A percentile compares a stretch with the other conserved stretches of the same genome.
These are phyloP conservation scores for Oreohelix idahoensis DNA, from an alignment of 1,140 invertebrate species.

Conservation along the genomic window DNA sequence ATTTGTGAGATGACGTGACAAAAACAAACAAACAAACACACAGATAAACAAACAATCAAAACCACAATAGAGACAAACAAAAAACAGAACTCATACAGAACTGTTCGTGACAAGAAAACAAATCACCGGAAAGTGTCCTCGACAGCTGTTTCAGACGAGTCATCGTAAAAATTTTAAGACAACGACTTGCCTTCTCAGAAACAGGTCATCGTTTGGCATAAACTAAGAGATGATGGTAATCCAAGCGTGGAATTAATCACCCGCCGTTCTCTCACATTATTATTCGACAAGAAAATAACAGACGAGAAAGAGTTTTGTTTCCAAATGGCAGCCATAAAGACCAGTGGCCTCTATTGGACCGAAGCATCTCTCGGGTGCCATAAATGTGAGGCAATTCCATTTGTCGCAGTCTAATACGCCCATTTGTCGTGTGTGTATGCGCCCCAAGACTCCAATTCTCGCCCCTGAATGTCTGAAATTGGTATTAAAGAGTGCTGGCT, in stretches of 20 bases:
- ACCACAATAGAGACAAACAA: too few relatives aligned
- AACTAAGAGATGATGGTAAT: background rate
- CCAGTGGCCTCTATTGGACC: background rate
- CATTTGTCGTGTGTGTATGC: background rate
- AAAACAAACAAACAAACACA: too few relatives aligned
- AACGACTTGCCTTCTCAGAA: background rate
- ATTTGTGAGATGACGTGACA: background rate
- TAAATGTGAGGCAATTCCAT: background rate
- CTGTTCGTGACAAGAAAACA: background rate
- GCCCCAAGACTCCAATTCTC: conserved; percentile 7
- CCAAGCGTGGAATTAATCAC: background rate
- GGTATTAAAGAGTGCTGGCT: background rate
- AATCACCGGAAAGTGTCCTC: background rate
- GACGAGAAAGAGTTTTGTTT: background rate
- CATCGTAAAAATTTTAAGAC: background rate
- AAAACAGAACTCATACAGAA: too few relatives aligned
- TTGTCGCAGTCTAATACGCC: background rate
- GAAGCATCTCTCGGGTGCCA: background rate
- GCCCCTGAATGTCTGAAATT: background rate
- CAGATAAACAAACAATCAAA: too few relatives aligned
- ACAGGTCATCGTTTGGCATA: background rate
- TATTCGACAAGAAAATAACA: background rate
- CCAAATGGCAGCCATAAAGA: conserved; percentile 4
- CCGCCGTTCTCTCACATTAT: background rate
- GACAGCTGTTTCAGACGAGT: background rate